phyloP scores from a whole-genome alignment of 1,140 invertebrate species.

The Caenorhabditis briggsae region DNA sequence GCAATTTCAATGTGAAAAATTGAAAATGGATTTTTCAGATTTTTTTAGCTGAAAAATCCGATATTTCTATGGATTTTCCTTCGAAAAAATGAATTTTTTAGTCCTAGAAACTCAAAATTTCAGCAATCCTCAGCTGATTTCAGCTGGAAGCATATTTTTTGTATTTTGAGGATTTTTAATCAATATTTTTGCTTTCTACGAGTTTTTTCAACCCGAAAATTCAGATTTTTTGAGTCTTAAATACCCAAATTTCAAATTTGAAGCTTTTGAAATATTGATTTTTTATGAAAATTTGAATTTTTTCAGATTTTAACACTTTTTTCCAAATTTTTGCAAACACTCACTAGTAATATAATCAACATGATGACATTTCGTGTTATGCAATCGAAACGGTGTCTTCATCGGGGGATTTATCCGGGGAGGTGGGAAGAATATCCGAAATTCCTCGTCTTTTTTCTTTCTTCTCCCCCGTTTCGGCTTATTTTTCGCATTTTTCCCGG shows the following conservation, averaged over 20 bases:
- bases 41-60: too few species aligned
- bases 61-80: too few species aligned
- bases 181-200: too few species aligned
- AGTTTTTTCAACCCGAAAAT: too few species aligned
- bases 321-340: neutral
- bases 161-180: too few species aligned
- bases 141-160: too few species aligned
- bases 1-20: too few species aligned
- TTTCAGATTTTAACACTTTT: neutral
- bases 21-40: too few species aligned
- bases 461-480: neutral
- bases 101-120: too few species aligned
- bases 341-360: neutral
- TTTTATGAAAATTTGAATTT: neutral
- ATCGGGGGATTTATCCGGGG: neutral
- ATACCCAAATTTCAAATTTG: too few species aligned
- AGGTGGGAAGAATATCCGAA: conserved; percentile 34
- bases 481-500: neutral
- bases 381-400: conserved; percentile 13
- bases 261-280: neutral
- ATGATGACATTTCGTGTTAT: neutral
- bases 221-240: neutral
- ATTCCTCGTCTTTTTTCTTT: conserved; percentile 34
- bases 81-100: too few species aligned
- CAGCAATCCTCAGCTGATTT: too few species aligned